phyloP scores from a whole-genome alignment of 1,140 invertebrate species.

The Helicoverpa armigera region DNA sequence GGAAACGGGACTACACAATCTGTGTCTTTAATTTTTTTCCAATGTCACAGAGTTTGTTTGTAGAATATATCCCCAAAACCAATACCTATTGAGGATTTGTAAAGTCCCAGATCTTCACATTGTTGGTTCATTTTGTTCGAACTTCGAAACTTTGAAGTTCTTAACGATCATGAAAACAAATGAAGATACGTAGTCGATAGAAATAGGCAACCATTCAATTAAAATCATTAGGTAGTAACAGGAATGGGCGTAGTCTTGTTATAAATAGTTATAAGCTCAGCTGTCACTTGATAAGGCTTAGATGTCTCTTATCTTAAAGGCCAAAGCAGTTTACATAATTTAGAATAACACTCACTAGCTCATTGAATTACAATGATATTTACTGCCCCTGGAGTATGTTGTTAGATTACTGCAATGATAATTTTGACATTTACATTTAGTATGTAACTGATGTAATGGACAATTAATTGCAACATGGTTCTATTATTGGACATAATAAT shows the following conservation, averaged over 20 bases:
- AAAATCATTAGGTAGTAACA: conserved; percentile 1
- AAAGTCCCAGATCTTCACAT: too few species aligned
- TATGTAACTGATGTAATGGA: not conserved
- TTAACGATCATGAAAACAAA: too few species aligned
- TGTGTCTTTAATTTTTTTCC: too few species aligned
- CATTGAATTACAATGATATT: conserved; percentile 17
- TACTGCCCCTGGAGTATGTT: conserved; percentile 27
- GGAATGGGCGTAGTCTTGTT: not conserved
- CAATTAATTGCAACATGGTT: not conserved
- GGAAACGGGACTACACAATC: too few species aligned
- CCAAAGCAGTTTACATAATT: conserved; percentile 35
- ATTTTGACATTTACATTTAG: conserved; percentile 6
- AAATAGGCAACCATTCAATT: too few species aligned
- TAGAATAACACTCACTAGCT: conserved; percentile 25
- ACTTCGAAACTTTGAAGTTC: too few species aligned
- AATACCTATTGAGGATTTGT: too few species aligned
- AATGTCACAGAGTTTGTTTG: too few species aligned
- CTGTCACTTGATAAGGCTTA: conserved; percentile 32
- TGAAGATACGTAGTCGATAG: too few species aligned
- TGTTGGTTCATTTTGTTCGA: too few species aligned
- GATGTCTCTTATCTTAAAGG: conserved; percentile 34
- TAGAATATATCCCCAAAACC: too few species aligned
- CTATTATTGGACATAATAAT: too few species aligned
- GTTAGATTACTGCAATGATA: not conserved
- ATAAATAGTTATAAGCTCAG: conserved; percentile 22